Evolutionary conservation across 2,888 invertebrate genomes (phyloP), one percentile per base, ranked within the genome.

Genomic region (Ditula angustiorana): DNA sequence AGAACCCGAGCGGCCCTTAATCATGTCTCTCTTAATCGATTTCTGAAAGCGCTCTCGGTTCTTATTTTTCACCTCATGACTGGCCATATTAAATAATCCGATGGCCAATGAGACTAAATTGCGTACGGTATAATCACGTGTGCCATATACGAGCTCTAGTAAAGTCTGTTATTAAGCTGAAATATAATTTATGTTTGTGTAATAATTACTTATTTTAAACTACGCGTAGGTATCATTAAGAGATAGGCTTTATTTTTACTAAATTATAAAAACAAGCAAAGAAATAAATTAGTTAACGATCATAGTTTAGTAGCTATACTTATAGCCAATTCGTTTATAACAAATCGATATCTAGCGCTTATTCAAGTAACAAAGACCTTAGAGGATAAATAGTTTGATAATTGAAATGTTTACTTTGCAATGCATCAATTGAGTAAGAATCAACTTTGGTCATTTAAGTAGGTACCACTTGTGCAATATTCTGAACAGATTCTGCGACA

Each of bases 11-110:
- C 68, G 69, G 76, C 80, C 81, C 83, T 90, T 86, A 87, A 89
- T 90, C 88, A 89, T 88, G 87, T 86, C 86, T 80, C 70, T 77
- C 84, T 84, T 89, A 89, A 90, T 90, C 88, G 89, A 89, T 88
- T 88, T 90, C 86, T 83, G 82, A 87, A 88, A 87, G 77, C 71
- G 70, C 73, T 69, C 76, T 76, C 77, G 74, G 71, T 79, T 80
- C 80, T 86, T 86, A 85, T 87, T 88, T 87, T 86, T 83, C 86
- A 83, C 81, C 78, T 82, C 79, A 61, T 64, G 66, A 55, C 75
- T 73, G 78, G 73, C 71, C 73, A 76, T 77, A 83, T 86, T 86
- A 85, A 86, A 87, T 86, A 85, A 85, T 82, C 75, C 76, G 77
- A 77, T 75, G 78, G 74, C 71, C 81, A 84, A 82, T 86, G 81